Percentiles rank a stretch among this genome's conserved stretches.
phyloP scores from a whole-genome alignment of 2,888 invertebrate genomes.

The Mycogona germanica region DNA sequence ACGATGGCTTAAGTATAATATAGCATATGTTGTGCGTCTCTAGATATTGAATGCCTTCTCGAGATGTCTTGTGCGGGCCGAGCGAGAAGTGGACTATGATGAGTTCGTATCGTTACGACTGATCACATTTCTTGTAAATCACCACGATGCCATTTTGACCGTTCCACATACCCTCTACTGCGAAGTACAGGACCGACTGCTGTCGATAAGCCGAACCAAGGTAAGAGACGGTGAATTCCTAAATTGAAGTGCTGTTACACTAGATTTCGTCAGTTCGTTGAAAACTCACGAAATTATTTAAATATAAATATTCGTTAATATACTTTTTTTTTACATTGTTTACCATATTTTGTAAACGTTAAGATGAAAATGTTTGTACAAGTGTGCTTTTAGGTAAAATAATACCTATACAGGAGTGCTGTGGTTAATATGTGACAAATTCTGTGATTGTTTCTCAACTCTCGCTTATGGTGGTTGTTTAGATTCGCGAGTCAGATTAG shows the following conservation, averaged over 20 bases:
- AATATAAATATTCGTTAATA: background rate
- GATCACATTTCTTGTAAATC: conserved; percentile 2
- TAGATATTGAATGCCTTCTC: conserved; percentile 9
- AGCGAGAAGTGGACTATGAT: conserved; percentile 1
- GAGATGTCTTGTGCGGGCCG: background rate
- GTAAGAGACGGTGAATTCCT: too few species aligned
- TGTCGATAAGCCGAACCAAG: background rate
- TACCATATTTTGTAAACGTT: background rate
- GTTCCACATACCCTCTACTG: background rate
- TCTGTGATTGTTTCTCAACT: too few species aligned
- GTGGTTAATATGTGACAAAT: too few species aligned
- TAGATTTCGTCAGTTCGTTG: too few species aligned
- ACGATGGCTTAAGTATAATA: background rate
- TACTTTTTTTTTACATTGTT: background rate
- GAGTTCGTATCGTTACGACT: background rate
- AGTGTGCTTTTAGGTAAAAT: too few species aligned
- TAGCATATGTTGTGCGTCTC: background rate
- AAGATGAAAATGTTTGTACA: too few species aligned
- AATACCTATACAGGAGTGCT: too few species aligned
- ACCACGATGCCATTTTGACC: conserved; percentile 4
- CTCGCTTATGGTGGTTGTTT: too few species aligned
- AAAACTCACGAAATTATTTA: too few species aligned
- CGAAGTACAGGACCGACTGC: background rate
- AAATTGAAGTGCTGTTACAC: too few species aligned
- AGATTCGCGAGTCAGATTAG: too few species aligned